Evolutionary conservation across 2,113 vertebrate species (phyloP), one percentile per base, ranked within the genome.

Genomic region (Osmerus mordax): DNA sequence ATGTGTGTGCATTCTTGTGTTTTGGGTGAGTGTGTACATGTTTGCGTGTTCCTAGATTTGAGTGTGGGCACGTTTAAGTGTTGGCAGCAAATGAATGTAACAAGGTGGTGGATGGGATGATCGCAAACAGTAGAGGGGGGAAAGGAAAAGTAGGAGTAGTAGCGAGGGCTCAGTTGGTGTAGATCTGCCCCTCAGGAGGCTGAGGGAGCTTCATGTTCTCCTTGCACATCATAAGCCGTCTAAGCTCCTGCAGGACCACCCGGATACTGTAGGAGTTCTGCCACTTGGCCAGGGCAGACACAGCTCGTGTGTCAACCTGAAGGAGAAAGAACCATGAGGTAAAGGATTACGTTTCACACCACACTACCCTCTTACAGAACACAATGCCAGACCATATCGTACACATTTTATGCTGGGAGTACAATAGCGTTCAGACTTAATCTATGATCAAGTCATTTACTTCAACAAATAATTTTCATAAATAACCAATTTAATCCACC

Each of bases 161-260:
- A 94, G 93, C 92, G 92, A 90, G 77, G 77, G 90, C 89, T 95
- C 94, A 99, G 93, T 98, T 98, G 94, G 92, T 96, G 92, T 97
- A 99, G 91, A 94, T 95, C 92, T 98, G 97, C 91, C 96, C 96
- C 93, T 98, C 96, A 0, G 97, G 96, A 0, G 95, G 97, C 89
- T 98, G 97, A 83, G 96, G 97, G 78, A 98, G 95, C 91, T 99
- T 99, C 94, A 96, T 94, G 88, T 99, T 98, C 81, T 98, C 96
- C 94, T 98, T 99, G 90, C 95, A 96, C 86, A 96, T 95, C 96
- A 98, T 97, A 83, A 98, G 92, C 89, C 96, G 92, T 87, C 97
- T 93, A 75, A 98, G 94, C 91, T 99, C 97, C 89, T 96, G 94
- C 92, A 98, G 94, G 84, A 99, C 91, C 81, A 96, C 95, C 87